Evolutionary conservation across 2,113 vertebrate genomes (phyloP).

Genomic region (Lontra canadensis): DNA sequence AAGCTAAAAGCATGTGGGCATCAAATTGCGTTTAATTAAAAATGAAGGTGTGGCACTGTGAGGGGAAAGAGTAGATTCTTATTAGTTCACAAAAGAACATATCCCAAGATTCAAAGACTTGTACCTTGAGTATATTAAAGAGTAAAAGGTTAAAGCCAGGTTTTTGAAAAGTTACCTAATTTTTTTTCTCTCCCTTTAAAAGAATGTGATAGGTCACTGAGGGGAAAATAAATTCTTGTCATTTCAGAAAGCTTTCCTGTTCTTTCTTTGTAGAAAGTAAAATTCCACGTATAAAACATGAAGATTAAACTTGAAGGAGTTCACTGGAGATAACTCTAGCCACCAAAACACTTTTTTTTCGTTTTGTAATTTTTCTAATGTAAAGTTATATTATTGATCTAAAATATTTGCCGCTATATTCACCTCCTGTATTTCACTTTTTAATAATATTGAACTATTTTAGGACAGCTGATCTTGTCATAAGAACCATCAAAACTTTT

Average conservation of each 20-base stretch:
- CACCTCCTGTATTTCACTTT: not conserved
- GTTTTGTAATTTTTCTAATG: not conserved
- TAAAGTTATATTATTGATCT: not conserved
- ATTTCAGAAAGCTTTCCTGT: not conserved
- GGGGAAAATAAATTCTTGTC: not conserved
- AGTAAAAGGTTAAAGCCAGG: not conserved
- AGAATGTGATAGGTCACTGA: not conserved
- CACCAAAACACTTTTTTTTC: not conserved
- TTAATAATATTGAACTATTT: constrained; percentile 1
- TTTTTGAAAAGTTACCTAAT: not conserved
- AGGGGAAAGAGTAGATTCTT: not conserved
- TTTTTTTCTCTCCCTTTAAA: not conserved
- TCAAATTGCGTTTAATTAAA: not conserved
- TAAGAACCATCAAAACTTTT: not conserved
- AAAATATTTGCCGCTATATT: not conserved
- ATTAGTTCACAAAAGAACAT: not conserved
- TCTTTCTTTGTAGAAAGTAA: not conserved
- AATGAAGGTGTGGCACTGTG: not conserved
- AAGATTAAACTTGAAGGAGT: not conserved
- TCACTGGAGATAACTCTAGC: not conserved
- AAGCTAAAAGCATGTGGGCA: not conserved
- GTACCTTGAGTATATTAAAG: not conserved
- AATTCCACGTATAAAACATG: not conserved
- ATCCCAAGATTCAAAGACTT: not conserved
- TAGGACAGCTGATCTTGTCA: not conserved